phyloP scores from a whole-genome alignment of 2,797 vertebrate species.

The Anisognathus igniventris region DNA sequence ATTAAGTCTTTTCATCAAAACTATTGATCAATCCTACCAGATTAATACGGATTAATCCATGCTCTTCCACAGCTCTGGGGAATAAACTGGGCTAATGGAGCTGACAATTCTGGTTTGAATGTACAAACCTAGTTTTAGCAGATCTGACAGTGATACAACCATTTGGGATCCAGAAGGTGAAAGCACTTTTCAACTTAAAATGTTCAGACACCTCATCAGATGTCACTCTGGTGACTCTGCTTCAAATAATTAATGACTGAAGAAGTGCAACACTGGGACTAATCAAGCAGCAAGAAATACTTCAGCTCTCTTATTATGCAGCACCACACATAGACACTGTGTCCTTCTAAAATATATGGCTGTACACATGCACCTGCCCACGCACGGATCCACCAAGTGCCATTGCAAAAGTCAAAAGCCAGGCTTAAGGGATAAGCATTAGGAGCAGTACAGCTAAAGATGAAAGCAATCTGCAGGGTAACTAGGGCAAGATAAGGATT shows the following conservation, averaged over 20 bases:
- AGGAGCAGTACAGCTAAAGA: background rate
- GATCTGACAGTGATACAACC: background rate
- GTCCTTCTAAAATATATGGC: background rate
- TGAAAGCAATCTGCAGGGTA: background rate
- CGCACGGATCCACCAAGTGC: accelerated
- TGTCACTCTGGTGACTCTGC: background rate
- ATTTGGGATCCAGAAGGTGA: background rate
- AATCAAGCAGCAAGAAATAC: background rate
- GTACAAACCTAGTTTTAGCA: background rate
- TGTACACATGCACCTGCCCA: background rate
- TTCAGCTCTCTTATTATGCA: background rate
- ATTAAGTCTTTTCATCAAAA: background rate
- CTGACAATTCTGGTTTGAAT: background rate
- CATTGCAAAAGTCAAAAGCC: background rate
- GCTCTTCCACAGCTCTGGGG: background rate
- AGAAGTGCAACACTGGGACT: background rate
- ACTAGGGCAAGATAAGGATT: constrained; percentile 25
- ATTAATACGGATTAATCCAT: background rate
- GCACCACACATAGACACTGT: background rate
- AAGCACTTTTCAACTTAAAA: background rate
- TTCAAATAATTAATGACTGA: background rate
- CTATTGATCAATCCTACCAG: background rate
- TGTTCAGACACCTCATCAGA: background rate
- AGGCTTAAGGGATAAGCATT: background rate
- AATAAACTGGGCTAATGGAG: background rate